Conservation (phyloP, 2,113 vertebrate genomes). For the Empidonax alnorum region DNA sequence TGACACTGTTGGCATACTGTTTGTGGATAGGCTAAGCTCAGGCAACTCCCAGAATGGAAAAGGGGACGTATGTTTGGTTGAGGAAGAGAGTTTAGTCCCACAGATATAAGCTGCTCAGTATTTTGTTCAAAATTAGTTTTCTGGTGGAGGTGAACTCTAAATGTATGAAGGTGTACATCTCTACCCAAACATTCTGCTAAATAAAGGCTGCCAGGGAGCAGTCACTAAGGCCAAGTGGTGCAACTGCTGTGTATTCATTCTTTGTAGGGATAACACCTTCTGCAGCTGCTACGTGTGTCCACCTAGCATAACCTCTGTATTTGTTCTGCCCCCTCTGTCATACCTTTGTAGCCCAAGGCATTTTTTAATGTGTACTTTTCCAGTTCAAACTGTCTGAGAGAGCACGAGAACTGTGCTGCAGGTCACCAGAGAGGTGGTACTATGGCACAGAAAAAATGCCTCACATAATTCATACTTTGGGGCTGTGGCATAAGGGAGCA, state of each 20-base stretch:
- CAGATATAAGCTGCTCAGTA: accelerated
- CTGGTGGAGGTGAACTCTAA: background rate
- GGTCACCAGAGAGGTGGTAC: background rate
- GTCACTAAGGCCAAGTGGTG: accelerated
- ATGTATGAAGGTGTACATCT: background rate
- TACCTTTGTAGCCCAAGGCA: background rate
- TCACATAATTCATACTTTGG: accelerated
- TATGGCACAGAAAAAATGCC: background rate
- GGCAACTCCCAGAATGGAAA: background rate
- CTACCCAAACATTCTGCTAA: background rate
- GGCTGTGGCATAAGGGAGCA: background rate
- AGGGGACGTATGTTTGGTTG: background rate
- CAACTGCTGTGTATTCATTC: accelerated
- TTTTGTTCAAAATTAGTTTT: background rate
- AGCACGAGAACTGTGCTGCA: background rate
- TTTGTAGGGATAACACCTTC: background rate
- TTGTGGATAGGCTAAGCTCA: background rate
- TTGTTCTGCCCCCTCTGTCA: background rate
- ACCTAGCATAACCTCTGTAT: background rate
- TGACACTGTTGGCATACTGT: background rate
- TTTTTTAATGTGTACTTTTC: background rate
- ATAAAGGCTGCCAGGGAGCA: background rate
- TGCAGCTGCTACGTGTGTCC: accelerated
- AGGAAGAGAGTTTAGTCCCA: background rate
- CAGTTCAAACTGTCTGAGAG: background rate